These are phyloP conservation scores for Glaucidium brasilianum DNA, from an alignment of 2,113 vertebrate species.

Conservation along the genomic window DNA sequence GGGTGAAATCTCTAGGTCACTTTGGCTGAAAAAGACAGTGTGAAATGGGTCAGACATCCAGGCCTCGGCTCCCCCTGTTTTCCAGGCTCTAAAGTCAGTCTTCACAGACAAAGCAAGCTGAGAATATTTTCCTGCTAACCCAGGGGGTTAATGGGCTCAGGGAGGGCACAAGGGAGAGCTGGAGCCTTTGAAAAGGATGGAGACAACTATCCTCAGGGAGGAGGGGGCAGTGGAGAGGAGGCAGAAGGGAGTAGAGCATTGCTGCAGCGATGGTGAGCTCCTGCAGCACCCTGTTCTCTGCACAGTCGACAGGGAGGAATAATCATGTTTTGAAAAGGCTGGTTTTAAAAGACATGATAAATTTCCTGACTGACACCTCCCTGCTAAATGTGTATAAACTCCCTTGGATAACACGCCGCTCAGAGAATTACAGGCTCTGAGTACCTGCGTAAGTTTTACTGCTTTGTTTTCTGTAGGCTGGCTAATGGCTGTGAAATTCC, in stretches of 20 bases:
- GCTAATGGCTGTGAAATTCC: conserved; percentile 30
- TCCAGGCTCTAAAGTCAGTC: not conserved
- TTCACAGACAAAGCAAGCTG: not conserved
- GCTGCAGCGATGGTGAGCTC: not conserved
- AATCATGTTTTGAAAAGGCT: not conserved
- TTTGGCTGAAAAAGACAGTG: not conserved
- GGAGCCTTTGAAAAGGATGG: not conserved
- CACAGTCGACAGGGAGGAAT: not conserved
- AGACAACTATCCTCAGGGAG: not conserved
- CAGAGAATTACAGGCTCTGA: not conserved
- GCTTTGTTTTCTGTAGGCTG: not conserved
- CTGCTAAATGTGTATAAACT: not conserved
- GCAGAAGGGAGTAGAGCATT: not conserved
- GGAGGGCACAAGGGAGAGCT: not conserved
- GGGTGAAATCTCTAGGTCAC: conserved; percentile 40
- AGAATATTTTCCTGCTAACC: not conserved
- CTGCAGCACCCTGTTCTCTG: not conserved
- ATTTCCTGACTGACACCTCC: not conserved
- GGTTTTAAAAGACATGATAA: not conserved
- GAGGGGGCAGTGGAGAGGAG: not conserved
- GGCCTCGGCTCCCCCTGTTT: not conserved
- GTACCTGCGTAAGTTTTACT: not conserved
- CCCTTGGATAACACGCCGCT: not conserved
- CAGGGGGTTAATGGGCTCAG: not conserved
- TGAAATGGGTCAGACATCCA: not conserved